Base-by-base conservation (phyloP, 2,888 invertebrate genomes). In the Diloba caeruleocephala region DNA sequence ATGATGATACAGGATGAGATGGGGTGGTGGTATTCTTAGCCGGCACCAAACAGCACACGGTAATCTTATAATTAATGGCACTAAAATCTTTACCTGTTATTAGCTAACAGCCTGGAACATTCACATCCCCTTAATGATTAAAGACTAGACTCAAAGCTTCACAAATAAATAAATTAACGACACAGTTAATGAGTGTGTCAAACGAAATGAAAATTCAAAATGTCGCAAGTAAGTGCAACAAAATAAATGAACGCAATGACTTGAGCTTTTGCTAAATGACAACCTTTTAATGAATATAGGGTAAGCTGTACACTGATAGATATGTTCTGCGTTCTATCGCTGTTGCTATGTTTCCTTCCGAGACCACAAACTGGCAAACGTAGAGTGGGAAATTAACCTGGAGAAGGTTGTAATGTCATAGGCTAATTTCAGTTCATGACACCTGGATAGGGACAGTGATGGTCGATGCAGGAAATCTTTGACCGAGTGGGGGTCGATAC, bases 201-300 rank as follows among this genome's bases (percentile, higher is more conserved):
- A 17, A 42, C 54, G 26, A 60, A 77, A 71, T 78, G 76, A 77
- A 73, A 79, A 78, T 49, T 73, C 69, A 42, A 43, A 81, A 72
- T 79, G 83, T 84, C 82, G 64, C 69, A 59, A 68, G 42, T 71
- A 57, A 72, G 51, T 70, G 61, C 61, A 34, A 62, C 67, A 65
- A 78, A 81, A 85, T 79, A 83, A 87, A 88, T 81, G 81, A 78
- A 57, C 64, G 50, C 69, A 73, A 74, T 88, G 89, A 89, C 90
- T 88, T 9, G 80, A 69, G 61, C 56, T 69, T 79, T 80, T 63
- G 68, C 71, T 84, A 84, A 84, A 81, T 82, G 84, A 76, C 76
- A 74, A 73, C 50, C 61, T 68, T 71, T 64, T 50, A 62, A 60
- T 54, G 67, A 49, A 51, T 5, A 23, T 33, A 17, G 28, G 43